Evolutionary conservation across 2,888 invertebrate genomes (phyloP).

Genomic region (Amiota communis): DNA sequence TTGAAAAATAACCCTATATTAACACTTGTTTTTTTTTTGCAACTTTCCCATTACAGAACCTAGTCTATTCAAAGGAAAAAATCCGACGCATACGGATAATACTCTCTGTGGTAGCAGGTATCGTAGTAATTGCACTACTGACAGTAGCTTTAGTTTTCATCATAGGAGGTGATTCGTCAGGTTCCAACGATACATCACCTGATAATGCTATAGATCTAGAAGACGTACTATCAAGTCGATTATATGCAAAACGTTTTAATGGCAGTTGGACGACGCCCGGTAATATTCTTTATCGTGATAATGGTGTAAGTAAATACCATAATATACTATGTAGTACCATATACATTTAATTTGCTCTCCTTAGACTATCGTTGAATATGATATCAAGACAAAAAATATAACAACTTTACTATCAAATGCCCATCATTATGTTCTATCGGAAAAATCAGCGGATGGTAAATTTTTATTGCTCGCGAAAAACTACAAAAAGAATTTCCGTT

Average conservation of each 20-base stretch:
- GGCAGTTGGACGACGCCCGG: conserved; percentile 85
- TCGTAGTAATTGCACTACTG: conserved; percentile 77
- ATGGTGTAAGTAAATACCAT: conserved; percentile 53
- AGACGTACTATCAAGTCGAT: conserved; percentile 81
- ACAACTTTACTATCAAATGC: conserved; percentile 53
- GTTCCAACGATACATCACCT: conserved; percentile 69
- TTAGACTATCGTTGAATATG: conserved; percentile 64
- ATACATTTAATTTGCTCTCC: conserved; percentile 6
- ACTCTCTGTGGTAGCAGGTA: conserved; percentile 75
- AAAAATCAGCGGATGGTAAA: conserved; percentile 79
- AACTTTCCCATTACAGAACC: conserved; percentile 74
- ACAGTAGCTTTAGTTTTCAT: conserved; percentile 77
- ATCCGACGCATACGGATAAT: conserved; percentile 76
- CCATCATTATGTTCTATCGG: conserved; percentile 69
- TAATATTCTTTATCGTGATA: conserved; percentile 78
- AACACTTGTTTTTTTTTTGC: too few relatives aligned
- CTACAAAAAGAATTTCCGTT: conserved; percentile 83
- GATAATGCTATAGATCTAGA: conserved; percentile 75
- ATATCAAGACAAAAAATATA: conserved; percentile 54
- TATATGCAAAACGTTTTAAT: conserved; percentile 81
- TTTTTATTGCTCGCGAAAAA: conserved; percentile 78
- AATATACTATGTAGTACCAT: not conserved
- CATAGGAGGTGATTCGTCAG: conserved; percentile 67
- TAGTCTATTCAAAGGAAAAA: conserved; percentile 76
- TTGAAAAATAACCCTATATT: too few relatives aligned